Percentiles rank a stretch among this genome's conserved stretches.
Evolutionary conservation across 2,113 vertebrate species (phyloP).

Genomic region (Cephalopholis sonnerati): DNA sequence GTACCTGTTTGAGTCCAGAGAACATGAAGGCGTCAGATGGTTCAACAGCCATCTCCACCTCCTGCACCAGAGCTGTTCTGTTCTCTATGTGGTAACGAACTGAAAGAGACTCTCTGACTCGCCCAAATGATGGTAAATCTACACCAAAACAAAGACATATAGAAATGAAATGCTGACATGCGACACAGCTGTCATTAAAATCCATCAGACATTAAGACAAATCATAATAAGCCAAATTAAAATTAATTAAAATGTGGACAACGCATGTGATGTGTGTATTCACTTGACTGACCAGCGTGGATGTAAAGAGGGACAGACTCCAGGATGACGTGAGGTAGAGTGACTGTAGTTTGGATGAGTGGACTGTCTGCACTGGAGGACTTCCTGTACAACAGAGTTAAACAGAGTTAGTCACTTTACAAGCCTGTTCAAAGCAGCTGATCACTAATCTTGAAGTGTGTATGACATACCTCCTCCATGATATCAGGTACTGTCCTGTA

Average conservation of each 20-base stretch:
- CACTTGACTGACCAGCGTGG: constrained; percentile 88
- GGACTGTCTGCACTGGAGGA: constrained; percentile 85
- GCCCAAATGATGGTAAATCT: constrained; percentile 95
- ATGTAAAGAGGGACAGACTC: constrained; percentile 95
- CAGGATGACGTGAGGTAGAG: constrained; percentile 91
- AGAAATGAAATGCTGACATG: not conserved
- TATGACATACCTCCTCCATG: constrained; percentile 91
- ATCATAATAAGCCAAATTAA: too few species aligned
- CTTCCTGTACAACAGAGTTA: constrained; percentile 79
- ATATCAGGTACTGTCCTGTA: constrained; percentile 91
- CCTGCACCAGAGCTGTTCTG: constrained; percentile 93
- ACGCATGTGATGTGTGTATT: not conserved
- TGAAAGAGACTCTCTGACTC: constrained; percentile 94
- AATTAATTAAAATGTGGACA: too few species aligned
- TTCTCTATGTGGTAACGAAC: constrained; percentile 95
- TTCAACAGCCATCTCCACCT: constrained; percentile 95
- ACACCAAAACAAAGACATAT: constrained; percentile 25
- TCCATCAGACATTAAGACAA: not conserved
- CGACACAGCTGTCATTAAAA: not conserved
- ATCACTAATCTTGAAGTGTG: not conserved
- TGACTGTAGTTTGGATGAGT: constrained; percentile 88
- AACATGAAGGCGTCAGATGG: constrained; percentile 99
- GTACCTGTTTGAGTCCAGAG: constrained; percentile 98
- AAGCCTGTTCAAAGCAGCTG: not conserved
- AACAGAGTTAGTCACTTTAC: not conserved